phyloP scores from a whole-genome alignment of 2,888 invertebrate genomes.

The Epirrhoe alternata region DNA sequence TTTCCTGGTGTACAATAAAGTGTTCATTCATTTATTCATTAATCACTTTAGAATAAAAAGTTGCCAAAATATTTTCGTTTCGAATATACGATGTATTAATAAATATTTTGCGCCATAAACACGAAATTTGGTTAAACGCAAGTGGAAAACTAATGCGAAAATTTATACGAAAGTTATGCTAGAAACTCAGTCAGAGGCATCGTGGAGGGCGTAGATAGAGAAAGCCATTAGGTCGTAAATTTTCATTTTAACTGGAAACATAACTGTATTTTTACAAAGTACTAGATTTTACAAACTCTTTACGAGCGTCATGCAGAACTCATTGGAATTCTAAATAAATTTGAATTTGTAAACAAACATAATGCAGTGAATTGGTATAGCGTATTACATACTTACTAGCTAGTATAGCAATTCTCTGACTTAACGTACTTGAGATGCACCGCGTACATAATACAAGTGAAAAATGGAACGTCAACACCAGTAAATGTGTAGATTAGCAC shows the following conservation, averaged over 20 bases:
- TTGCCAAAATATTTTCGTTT: neutral
- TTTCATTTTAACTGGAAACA: slow-evolving; percentile 30
- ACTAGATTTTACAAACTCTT: slow-evolving; percentile 19
- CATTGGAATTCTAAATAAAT: too few relatives aligned
- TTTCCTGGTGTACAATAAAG: too few relatives aligned
- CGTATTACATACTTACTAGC: too few relatives aligned
- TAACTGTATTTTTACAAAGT: slow-evolving; percentile 30
- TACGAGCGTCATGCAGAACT: neutral
- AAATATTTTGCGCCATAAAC: neutral
- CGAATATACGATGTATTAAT: too few relatives aligned
- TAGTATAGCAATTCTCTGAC: neutral
- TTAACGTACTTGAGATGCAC: neutral
- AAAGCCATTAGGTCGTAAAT: slow-evolving; percentile 29
- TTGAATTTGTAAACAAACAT: too few relatives aligned
- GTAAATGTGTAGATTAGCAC: slow-evolving; percentile 41
- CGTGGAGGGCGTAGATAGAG: slow-evolving; percentile 24
- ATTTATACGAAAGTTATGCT: slow-evolving; percentile 32
- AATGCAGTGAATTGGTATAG: too few relatives aligned
- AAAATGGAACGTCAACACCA: slow-evolving; percentile 45
- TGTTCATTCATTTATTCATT: too few relatives aligned
- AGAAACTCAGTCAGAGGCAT: slow-evolving; percentile 7
- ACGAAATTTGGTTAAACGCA: slow-evolving; percentile 2
- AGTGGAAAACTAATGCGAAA: slow-evolving; percentile 21
- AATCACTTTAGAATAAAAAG: neutral
- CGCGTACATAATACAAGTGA: slow-evolving; percentile 14